Evolutionary conservation across 2,888 invertebrate genomes (phyloP).

Genomic region (Nebria salina): DNA sequence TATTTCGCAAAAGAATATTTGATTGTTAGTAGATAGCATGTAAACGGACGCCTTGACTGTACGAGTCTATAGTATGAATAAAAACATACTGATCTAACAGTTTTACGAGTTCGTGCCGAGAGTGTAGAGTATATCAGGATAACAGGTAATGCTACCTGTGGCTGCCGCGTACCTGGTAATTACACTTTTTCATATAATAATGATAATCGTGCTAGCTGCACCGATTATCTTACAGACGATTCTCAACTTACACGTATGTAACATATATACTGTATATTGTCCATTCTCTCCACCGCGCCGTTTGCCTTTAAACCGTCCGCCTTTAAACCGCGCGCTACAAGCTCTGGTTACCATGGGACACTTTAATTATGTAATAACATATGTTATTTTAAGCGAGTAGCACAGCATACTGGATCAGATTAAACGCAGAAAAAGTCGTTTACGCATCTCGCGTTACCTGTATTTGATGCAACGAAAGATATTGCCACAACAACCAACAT

Average conservation of each 20-base stretch:
- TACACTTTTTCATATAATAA: conserved; percentile 40
- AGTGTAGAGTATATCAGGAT: conserved; percentile 23
- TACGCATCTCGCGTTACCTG: conserved; percentile 28
- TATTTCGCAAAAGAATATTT: too few species aligned
- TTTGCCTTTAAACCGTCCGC: neutral
- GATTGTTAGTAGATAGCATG: too few species aligned
- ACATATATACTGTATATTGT: neutral
- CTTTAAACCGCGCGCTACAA: too few species aligned
- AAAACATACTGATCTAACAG: conserved; percentile 13
- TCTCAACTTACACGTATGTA: neutral
- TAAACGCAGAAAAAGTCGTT: conserved; percentile 17
- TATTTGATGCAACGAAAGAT: conserved; percentile 24
- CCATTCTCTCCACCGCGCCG: neutral
- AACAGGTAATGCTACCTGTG: conserved; percentile 41
- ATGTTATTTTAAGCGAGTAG: conserved; percentile 43
- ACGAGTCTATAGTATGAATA: neutral
- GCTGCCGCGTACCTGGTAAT: conserved; percentile 36
- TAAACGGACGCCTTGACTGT: neutral
- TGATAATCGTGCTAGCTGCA: conserved; percentile 38
- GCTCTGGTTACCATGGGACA: conserved; percentile 32
- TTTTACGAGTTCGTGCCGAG: conserved; percentile 20
- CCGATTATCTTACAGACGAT: conserved; percentile 9
- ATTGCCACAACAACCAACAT: neutral
- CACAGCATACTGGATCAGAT: conserved; percentile 18
- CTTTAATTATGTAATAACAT: conserved; percentile 45